Evolutionary conservation across 2,797 vertebrate species (phyloP).

Genomic region (Bradypodion pumilum): DNA sequence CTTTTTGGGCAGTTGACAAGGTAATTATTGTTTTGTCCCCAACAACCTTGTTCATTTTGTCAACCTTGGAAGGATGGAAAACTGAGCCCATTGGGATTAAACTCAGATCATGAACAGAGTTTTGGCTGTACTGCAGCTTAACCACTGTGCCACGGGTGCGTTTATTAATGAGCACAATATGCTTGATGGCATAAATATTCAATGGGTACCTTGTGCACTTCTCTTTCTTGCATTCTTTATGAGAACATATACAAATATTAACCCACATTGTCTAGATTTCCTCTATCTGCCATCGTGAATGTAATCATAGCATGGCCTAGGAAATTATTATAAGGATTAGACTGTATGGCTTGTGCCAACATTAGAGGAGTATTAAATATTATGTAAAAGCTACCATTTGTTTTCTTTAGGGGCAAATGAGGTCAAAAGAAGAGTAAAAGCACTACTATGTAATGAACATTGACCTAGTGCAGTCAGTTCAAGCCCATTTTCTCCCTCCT

Average conservation of each 20-base stretch:
- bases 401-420: background rate
- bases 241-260: slow-evolving; percentile 11
- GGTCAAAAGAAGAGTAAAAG: slow-evolving; percentile 26
- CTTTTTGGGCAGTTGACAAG: too few species aligned
- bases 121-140: too few species aligned
- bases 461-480: background rate
- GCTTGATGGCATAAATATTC: background rate
- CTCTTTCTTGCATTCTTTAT: slow-evolving; percentile 14
- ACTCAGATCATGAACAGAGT: too few species aligned
- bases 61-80: too few species aligned
- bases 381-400: background rate
- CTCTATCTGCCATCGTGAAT: background rate
- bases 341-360: slow-evolving; percentile 33
- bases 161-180: too few species aligned
- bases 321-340: slow-evolving; percentile 55
- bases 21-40: too few species aligned
- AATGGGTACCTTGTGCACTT: background rate
- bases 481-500: fast-evolving
- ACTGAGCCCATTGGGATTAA: too few species aligned
- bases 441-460: background rate
- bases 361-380: slow-evolving; percentile 15
- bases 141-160: too few species aligned
- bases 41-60: too few species aligned
- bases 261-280: background rate
- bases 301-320: slow-evolving; percentile 63